phyloP scores from a whole-genome alignment of 2,113 vertebrate genomes.

The Gopherus evgoodei region DNA sequence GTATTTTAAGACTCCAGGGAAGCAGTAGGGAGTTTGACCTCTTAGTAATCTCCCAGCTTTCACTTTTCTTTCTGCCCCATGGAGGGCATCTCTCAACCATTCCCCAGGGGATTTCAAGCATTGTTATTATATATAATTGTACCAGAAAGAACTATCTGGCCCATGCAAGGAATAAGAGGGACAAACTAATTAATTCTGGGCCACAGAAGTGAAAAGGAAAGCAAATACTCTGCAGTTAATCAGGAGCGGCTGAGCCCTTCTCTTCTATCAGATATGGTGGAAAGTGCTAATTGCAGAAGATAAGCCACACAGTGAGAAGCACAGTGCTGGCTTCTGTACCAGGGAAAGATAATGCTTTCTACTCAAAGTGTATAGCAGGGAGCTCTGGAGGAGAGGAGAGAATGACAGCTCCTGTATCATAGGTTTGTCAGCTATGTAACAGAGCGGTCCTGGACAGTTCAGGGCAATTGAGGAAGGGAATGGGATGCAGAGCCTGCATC shows the following conservation, averaged over 20 bases:
- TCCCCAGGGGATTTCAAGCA: constrained; percentile 45
- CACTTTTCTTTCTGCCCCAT: constrained; percentile 52
- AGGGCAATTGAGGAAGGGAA: not conserved
- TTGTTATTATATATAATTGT: constrained; percentile 57
- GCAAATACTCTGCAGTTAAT: constrained; percentile 69
- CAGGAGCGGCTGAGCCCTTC: constrained; percentile 43
- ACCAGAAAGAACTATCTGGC: constrained; percentile 41
- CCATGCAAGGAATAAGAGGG: constrained; percentile 61
- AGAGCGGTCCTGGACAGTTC: not conserved
- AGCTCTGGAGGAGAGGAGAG: not conserved
- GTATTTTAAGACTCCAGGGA: constrained; percentile 45
- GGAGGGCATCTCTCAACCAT: constrained; percentile 54
- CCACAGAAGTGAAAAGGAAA: constrained; percentile 65
- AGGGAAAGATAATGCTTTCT: constrained; percentile 13
- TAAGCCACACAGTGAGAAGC: constrained; percentile 56
- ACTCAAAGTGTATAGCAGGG: not conserved
- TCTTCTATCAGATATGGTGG: constrained; percentile 31
- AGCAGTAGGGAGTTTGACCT: constrained; percentile 48
- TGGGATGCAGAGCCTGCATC: not conserved
- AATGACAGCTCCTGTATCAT: not conserved
- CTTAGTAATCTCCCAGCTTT: constrained; percentile 61
- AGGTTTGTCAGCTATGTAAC: rapidly evolving
- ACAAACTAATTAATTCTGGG: constrained; percentile 71
- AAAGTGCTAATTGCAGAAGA: constrained; percentile 71
- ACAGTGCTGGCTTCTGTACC: constrained; percentile 40